Conservation (phyloP, 2,797 vertebrate genomes). For the Rhinichthys osculus region DNA sequence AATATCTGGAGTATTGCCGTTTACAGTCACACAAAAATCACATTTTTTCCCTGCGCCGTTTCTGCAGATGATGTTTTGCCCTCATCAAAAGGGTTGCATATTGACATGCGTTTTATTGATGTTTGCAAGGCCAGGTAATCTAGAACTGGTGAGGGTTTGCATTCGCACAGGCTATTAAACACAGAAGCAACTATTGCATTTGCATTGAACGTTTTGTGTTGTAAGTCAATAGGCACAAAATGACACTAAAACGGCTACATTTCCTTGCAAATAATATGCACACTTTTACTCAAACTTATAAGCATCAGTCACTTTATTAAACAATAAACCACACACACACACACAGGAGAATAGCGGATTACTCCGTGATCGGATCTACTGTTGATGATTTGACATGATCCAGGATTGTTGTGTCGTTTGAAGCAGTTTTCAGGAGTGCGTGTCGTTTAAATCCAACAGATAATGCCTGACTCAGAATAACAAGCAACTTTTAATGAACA, state of each 20-base stretch:
- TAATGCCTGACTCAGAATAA: not conserved
- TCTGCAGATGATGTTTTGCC: not conserved
- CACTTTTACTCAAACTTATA: not conserved
- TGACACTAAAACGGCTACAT: not conserved
- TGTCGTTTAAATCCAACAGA: not conserved
- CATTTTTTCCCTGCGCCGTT: too few relatives aligned
- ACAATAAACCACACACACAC: too few relatives aligned
- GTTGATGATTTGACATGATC: not conserved
- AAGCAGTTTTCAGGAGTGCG: too few relatives aligned
- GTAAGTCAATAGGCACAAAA: not conserved
- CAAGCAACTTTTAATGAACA: conserved; percentile 2
- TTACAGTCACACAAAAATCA: not conserved
- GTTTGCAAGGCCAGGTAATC: not conserved
- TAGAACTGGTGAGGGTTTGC: not conserved
- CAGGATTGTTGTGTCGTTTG: not conserved
- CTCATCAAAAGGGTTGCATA: not conserved
- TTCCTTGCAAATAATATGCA: not conserved
- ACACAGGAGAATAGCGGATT: not conserved
- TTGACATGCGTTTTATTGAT: not conserved
- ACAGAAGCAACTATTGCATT: not conserved
- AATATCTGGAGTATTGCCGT: conserved; percentile 2
- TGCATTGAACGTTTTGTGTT: not conserved
- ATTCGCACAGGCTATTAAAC: not conserved
- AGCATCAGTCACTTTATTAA: not conserved
- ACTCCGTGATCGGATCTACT: not conserved